Percentiles rank a stretch among this genome's conserved stretches.
Conservation (phyloP, 2,113 vertebrate species). For the Sarotherodon lohbergeri region DNA sequence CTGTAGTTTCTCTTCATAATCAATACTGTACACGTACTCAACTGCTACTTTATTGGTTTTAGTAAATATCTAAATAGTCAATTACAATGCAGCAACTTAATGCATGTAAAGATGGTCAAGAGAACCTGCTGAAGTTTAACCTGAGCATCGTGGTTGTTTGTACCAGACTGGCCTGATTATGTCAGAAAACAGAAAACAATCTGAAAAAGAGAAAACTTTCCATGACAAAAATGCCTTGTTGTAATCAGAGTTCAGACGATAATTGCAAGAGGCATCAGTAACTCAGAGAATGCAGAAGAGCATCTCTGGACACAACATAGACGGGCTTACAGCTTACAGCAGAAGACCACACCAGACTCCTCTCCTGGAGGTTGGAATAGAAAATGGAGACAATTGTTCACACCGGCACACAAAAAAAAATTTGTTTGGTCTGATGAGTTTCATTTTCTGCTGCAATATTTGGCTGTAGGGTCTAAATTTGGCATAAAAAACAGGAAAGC, state of each 20-base stretch:
- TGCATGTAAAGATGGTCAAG: background rate
- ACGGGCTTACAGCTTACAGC: background rate
- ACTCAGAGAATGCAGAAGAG: background rate
- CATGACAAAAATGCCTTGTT: background rate
- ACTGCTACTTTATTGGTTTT: background rate
- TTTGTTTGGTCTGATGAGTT: background rate
- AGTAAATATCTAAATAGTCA: background rate
- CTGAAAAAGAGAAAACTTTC: background rate
- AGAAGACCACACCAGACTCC: background rate
- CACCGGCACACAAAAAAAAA: background rate
- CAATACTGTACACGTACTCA: background rate
- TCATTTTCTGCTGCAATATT: background rate
- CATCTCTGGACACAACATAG: background rate
- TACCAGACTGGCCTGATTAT: background rate
- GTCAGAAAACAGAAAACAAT: background rate
- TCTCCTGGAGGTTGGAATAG: background rate
- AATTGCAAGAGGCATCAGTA: background rate
- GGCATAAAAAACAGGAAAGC: background rate
- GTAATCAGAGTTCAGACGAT: background rate
- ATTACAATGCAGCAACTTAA: background rate
- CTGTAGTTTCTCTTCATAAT: background rate
- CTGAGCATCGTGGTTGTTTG: background rate
- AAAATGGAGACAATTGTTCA: background rate
- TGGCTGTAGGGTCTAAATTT: background rate
- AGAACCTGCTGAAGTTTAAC: background rate